A percentile compares a stretch with the other conserved stretches of the same genome.
Evolutionary conservation across 2,888 invertebrate species (phyloP).

Genomic region (Drosophila tanythrix): DNA sequence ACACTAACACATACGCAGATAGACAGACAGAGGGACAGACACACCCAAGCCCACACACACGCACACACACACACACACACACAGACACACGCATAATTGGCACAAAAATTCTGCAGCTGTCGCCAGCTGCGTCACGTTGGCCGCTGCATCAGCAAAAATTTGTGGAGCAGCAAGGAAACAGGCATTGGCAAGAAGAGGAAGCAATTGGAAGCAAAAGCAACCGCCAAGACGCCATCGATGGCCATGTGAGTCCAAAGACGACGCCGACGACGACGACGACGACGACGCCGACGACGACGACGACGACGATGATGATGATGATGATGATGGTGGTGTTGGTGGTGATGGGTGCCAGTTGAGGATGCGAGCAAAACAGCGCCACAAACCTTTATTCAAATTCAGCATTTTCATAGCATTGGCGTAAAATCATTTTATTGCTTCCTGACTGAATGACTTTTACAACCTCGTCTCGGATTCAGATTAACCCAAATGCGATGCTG

Average conservation of each 20-base stretch:
- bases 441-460: constrained; percentile 78
- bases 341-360: constrained; percentile 28
- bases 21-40: background rate
- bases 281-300: background rate
- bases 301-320: background rate
- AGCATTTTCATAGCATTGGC: constrained; percentile 79
- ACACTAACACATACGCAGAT: constrained; percentile 2
- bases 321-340: constrained; percentile 28
- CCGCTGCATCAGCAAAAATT: constrained; percentile 73
- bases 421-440: constrained; percentile 80
- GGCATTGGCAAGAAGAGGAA: constrained; percentile 2
- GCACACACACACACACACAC: background rate
- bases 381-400: constrained; percentile 78
- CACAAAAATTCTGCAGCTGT: constrained; percentile 70
- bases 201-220: constrained; percentile 32
- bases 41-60: constrained; percentile 2
- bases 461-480: constrained; percentile 72
- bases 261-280: background rate
- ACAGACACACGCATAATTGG: constrained; percentile 65
- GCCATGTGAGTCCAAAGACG: constrained; percentile 29
- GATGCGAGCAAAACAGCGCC: constrained; percentile 51
- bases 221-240: constrained; percentile 69
- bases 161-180: constrained; percentile 14
- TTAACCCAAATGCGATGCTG: constrained; percentile 70
- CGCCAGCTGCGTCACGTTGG: constrained; percentile 69